Evolutionary conservation across 1,140 invertebrate species (phyloP).

Genomic region (Ceratina australensis): DNA sequence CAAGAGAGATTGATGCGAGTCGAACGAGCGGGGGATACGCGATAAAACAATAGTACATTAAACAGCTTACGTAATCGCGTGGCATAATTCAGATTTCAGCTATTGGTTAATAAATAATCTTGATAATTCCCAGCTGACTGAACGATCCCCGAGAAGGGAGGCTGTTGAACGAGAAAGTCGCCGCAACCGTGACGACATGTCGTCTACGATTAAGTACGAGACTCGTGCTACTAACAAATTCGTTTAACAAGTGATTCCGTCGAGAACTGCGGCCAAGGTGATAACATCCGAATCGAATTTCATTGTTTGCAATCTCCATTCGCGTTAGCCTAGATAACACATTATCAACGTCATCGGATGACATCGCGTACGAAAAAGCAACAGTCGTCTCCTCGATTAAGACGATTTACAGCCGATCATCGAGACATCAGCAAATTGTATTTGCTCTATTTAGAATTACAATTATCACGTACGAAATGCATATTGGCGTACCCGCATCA

Average conservation of each 20-base stretch:
- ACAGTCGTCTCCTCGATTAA: not conserved
- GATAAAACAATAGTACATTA: slow-evolving; percentile 14
- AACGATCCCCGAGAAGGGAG: not conserved
- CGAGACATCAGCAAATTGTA: not conserved
- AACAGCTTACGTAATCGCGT: slow-evolving; percentile 2
- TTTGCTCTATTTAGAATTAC: not conserved
- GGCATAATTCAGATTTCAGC: not conserved
- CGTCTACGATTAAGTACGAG: not conserved
- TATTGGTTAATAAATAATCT: not conserved
- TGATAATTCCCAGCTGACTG: not conserved
- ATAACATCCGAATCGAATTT: slow-evolving; percentile 10
- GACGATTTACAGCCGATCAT: not conserved
- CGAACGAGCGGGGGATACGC: not conserved
- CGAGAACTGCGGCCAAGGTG: not conserved
- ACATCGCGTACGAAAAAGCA: not conserved
- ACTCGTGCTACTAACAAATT: not conserved
- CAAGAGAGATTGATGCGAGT: not conserved
- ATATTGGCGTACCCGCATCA: not conserved
- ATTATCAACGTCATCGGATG: not conserved
- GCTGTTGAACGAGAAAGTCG: not conserved
- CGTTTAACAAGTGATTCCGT: not conserved
- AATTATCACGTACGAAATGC: not conserved
- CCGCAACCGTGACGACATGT: not conserved
- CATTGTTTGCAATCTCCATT: slow-evolving; percentile 3
- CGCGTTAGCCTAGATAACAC: slow-evolving; percentile 26